phyloP scores from a whole-genome alignment of 2,113 vertebrate genomes.

The Rostratula benghalensis region DNA sequence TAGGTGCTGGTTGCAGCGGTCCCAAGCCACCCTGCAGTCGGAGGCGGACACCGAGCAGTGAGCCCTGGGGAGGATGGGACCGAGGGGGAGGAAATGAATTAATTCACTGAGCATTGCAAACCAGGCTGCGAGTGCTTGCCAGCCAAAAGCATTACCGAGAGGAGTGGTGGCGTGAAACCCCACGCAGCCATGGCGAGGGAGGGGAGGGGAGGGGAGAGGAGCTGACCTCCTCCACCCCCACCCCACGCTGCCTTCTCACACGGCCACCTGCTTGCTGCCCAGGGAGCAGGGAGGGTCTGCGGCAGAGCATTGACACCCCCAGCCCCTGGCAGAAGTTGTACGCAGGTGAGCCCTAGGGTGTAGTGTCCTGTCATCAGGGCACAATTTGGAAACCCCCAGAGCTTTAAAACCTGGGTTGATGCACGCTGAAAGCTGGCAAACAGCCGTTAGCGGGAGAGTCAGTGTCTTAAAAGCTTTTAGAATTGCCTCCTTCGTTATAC shows the following conservation, averaged over 20 bases:
- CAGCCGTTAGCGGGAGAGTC: not conserved
- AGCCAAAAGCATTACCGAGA: not conserved
- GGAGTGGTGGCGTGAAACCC: not conserved
- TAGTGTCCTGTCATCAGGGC: rapidly evolving
- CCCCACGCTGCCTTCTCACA: not conserved
- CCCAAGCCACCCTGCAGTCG: not conserved
- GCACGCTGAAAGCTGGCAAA: not conserved
- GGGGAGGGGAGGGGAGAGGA: not conserved
- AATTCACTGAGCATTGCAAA: not conserved
- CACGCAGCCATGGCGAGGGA: rapidly evolving
- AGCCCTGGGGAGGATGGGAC: not conserved
- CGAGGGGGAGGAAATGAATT: not conserved
- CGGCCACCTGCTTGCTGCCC: rapidly evolving
- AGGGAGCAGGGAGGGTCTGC: not conserved
- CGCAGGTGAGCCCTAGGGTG: not conserved
- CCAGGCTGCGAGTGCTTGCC: not conserved
- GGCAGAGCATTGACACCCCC: not conserved
- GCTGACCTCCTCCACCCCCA: not conserved
- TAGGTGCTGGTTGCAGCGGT: not conserved
- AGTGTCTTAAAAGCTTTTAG: not conserved
- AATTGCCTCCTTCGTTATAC: constrained; percentile 14
- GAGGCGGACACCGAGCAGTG: not conserved
- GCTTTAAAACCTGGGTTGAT: not conserved
- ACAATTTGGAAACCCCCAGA: not conserved
- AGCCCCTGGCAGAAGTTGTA: not conserved